These are phyloP conservation scores for Galleria mellonella DNA, from an alignment of 1,140 invertebrate genomes.

Conservation along the genomic window DNA sequence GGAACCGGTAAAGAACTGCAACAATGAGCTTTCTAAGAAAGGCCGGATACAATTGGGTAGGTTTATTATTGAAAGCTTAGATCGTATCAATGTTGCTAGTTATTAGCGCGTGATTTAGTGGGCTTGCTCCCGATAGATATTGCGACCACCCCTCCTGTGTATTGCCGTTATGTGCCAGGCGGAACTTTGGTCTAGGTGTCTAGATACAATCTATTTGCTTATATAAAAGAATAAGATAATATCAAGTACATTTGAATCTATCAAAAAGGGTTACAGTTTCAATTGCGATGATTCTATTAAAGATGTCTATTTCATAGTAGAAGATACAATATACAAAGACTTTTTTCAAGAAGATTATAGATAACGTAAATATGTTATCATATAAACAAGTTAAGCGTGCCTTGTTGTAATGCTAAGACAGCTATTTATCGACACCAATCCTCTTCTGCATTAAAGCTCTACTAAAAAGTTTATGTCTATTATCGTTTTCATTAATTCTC, in stretches of 20 bases:
- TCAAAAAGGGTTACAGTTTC: neutral
- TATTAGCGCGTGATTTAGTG: conserved; percentile 69
- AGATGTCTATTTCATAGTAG: neutral
- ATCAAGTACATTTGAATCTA: neutral
- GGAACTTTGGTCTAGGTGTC: neutral
- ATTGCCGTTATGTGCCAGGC: neutral
- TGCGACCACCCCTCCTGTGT: conserved; percentile 38
- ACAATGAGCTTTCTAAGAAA: conserved; percentile 59
- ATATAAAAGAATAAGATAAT: neutral
- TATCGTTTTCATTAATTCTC: no score
- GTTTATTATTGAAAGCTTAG: conserved; percentile 68
- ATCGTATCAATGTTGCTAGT: conserved; percentile 59
- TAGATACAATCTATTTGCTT: neutral
- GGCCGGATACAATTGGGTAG: conserved; percentile 53
- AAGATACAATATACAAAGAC: neutral
- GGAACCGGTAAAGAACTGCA: conserved; percentile 47
- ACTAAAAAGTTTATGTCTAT: no score
- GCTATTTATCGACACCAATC: no score
- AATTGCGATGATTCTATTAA: neutral
- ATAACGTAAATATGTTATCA: no score
- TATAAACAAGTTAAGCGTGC: no score
- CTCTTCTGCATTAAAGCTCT: no score
- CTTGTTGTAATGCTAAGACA: no score
- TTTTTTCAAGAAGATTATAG: no score
- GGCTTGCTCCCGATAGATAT: conserved; percentile 11